Evolutionary conservation across 2,888 invertebrate species (phyloP).

Genomic region (Dascillus cervinus): DNA sequence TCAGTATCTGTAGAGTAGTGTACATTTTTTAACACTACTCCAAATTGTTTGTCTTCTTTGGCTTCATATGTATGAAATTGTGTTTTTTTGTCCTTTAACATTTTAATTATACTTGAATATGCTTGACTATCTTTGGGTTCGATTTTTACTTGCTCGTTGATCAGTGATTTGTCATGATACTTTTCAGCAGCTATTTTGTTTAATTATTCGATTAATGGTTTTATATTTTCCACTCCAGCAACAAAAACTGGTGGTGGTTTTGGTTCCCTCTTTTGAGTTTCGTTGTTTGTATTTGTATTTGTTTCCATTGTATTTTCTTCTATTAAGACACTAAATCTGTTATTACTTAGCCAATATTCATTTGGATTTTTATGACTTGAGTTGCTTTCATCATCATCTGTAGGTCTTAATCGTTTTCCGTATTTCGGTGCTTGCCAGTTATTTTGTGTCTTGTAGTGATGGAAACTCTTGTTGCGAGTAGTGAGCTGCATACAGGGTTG

Average conservation of each 20-base stretch:
- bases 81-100: slow-evolving; percentile 5
- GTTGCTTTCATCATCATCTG: slow-evolving; percentile 1
- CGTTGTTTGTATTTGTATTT: slow-evolving; percentile 5
- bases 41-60: slow-evolving; percentile 5
- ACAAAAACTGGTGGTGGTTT: slow-evolving; percentile 6
- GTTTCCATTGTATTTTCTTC: slow-evolving; percentile 4
- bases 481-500: no score
- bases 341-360: slow-evolving; percentile 6
- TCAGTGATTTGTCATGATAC: not conserved
- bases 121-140: slow-evolving; percentile 6
- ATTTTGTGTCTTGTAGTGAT: slow-evolving; percentile 1
- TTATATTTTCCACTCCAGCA: slow-evolving; percentile 8
- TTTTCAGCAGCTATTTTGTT: slow-evolving; percentile 4
- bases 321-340: slow-evolving; percentile 2
- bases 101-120: slow-evolving; percentile 6
- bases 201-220: slow-evolving; percentile 5
- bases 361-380: slow-evolving; percentile 5
- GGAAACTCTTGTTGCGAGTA: slow-evolving; percentile 4
- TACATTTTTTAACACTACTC: slow-evolving; percentile 7
- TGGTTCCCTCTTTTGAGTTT: slow-evolving; percentile 3
- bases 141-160: slow-evolving; percentile 5
- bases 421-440: slow-evolving; percentile 3
- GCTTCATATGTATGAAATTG: slow-evolving; percentile 5
- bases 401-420: slow-evolving; percentile 2
- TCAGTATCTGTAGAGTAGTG: slow-evolving; percentile 4